Percentiles rank a stretch among this genome's conserved stretches.
phyloP scores from a whole-genome alignment of 2,888 invertebrate species.

The Diaphora mendica region DNA sequence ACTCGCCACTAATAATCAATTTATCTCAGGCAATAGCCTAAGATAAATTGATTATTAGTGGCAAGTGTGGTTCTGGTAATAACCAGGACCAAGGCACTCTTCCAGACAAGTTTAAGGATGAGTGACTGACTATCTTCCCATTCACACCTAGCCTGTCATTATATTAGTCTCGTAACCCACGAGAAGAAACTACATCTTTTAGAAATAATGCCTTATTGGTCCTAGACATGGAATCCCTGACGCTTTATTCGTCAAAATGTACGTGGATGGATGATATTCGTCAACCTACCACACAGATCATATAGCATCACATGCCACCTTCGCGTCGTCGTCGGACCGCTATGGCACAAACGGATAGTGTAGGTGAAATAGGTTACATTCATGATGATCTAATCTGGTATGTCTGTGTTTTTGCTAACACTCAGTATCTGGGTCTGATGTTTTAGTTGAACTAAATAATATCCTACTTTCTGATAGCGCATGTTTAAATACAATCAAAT shows the following conservation, averaged over 20 bases:
- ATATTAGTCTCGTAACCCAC: not conserved
- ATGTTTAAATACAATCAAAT: not conserved
- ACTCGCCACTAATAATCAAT: no score
- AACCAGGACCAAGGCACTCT: not conserved
- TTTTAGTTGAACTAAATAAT: not conserved
- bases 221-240: no score
- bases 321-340: no score
- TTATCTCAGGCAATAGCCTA: no score
- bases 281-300: no score
- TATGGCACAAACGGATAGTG: constrained; percentile 3
- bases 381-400: not conserved
- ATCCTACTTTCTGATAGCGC: not conserved
- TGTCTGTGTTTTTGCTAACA: not conserved
- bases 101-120: no score
- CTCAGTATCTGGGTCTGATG: not conserved
- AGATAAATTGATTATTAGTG: no score
- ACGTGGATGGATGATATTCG: not conserved
- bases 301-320: no score
- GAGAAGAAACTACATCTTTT: not conserved
- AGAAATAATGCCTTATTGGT: not conserved
- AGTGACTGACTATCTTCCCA: no score
- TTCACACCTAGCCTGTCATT: not conserved
- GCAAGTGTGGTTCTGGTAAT: no score
- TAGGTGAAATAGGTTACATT: not conserved
- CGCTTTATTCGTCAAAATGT: no score